phyloP scores from a whole-genome alignment of 2,888 invertebrate species.

The Acrocera orbiculus region DNA sequence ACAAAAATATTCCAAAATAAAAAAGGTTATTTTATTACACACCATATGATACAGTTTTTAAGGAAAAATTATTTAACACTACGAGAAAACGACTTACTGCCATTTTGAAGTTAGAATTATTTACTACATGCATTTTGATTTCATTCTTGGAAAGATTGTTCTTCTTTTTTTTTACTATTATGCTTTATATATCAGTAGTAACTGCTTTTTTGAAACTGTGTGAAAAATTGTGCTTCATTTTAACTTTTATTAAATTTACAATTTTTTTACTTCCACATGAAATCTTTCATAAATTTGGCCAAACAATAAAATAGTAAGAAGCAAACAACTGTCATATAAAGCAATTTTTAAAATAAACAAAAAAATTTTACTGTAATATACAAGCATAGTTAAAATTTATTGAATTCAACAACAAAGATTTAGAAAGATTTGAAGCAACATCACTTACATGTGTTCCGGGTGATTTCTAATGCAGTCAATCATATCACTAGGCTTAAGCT shows the following conservation, averaged over 20 bases:
- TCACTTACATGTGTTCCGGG: constrained; percentile 90
- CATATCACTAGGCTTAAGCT: constrained; percentile 59
- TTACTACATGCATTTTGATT: too few species aligned
- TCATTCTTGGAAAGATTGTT: too few species aligned
- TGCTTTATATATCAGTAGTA: too few species aligned
- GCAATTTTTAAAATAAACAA: not conserved
- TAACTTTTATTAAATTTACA: not conserved
- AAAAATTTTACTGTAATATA: not conserved
- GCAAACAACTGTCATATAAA: not conserved
- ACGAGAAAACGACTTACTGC: too few species aligned
- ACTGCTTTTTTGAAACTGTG: too few species aligned
- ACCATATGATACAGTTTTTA: too few species aligned
- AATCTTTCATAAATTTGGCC: not conserved
- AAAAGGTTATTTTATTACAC: too few species aligned
- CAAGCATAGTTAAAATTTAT: not conserved
- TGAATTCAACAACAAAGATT: not conserved
- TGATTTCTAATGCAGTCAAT: constrained; percentile 87
- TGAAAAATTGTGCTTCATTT: too few species aligned
- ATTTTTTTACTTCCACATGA: not conserved
- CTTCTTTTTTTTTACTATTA: too few species aligned
- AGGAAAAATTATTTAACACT: too few species aligned
- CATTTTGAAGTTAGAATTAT: too few species aligned
- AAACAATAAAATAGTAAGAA: not conserved
- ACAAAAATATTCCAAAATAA: too few species aligned
- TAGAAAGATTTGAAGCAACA: not conserved